These are phyloP conservation scores for Drosophila hawaiiensis DNA, from an alignment of 2,888 invertebrate genomes.

Conservation along the genomic window DNA sequence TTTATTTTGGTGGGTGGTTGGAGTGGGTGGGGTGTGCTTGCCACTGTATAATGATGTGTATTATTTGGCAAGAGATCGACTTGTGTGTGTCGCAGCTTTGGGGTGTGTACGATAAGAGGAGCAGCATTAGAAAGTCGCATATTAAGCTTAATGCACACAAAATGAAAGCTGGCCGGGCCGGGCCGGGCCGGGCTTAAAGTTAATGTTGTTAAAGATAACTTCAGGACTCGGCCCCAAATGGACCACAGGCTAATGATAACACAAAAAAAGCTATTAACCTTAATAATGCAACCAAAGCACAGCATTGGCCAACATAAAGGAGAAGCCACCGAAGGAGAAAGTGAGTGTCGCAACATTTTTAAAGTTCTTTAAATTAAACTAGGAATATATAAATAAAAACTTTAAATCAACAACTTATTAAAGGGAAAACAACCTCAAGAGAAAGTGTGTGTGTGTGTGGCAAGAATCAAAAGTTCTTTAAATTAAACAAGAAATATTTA, in stretches of 20 bases:
- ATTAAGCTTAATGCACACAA: conserved; percentile 65
- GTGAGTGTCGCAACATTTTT: not conserved
- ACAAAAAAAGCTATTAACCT: conserved; percentile 20
- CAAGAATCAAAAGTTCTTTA: not conserved
- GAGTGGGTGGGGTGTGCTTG: conserved; percentile 24
- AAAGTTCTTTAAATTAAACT: conserved; percentile 1
- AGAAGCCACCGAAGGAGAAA: not conserved
- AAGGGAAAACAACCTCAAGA: not conserved
- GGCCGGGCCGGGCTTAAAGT: conserved; percentile 36
- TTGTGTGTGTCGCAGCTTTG: conserved; percentile 22
- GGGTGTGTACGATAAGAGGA: conserved; percentile 43
- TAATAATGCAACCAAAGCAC: conserved; percentile 14
- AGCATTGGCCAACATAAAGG: not conserved
- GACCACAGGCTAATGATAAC: conserved; percentile 26
- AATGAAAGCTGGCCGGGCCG: conserved; percentile 55
- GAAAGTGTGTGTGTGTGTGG: no score
- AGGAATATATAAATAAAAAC: not conserved
- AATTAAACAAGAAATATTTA: not conserved
- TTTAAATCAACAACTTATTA: conserved; percentile 22
- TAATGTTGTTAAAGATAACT: conserved; percentile 53
- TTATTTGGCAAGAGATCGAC: conserved; percentile 45
- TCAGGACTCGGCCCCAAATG: conserved; percentile 13
- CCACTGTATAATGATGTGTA: conserved; percentile 72
- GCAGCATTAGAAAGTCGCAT: conserved; percentile 70
- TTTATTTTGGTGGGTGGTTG: conserved; percentile 21